phyloP scores from a whole-genome alignment of 2,888 invertebrate genomes.

The Mesoligia furuncula region DNA sequence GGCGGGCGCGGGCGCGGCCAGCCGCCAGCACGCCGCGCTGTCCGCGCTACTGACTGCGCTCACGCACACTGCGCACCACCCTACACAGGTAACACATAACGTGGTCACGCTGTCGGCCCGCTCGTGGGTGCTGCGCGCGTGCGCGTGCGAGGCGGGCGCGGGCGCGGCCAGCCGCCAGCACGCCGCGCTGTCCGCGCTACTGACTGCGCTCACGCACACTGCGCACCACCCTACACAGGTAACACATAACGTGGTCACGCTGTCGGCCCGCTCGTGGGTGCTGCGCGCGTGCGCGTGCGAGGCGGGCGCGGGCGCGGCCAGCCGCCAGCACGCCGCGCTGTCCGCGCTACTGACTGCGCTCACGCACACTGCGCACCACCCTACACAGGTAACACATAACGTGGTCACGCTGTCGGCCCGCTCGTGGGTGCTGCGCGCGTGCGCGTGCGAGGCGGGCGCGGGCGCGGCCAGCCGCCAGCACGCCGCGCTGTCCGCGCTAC shows the following conservation, averaged over 20 bases:
- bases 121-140: constrained; percentile 85
- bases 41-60: too few relatives aligned
- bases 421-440: constrained; percentile 85
- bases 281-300: constrained; percentile 85
- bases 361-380: too few relatives aligned
- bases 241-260: too few relatives aligned
- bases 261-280: constrained; percentile 85
- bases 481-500: constrained; percentile 60
- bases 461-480: constrained; percentile 81
- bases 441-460: constrained; percentile 84
- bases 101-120: constrained; percentile 81
- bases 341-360: too few relatives aligned
- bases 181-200: constrained; percentile 60
- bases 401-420: constrained; percentile 81
- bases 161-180: constrained; percentile 81
- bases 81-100: too few relatives aligned
- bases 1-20: constrained; percentile 81
- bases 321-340: constrained; percentile 77
- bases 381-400: too few relatives aligned
- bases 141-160: constrained; percentile 84
- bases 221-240: too few relatives aligned
- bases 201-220: too few relatives aligned
- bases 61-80: too few relatives aligned
- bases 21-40: constrained; percentile 77
- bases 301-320: constrained; percentile 81